Base-by-base conservation (phyloP, 2,797 vertebrate genomes). In the Hippocampus kuda region DNA sequence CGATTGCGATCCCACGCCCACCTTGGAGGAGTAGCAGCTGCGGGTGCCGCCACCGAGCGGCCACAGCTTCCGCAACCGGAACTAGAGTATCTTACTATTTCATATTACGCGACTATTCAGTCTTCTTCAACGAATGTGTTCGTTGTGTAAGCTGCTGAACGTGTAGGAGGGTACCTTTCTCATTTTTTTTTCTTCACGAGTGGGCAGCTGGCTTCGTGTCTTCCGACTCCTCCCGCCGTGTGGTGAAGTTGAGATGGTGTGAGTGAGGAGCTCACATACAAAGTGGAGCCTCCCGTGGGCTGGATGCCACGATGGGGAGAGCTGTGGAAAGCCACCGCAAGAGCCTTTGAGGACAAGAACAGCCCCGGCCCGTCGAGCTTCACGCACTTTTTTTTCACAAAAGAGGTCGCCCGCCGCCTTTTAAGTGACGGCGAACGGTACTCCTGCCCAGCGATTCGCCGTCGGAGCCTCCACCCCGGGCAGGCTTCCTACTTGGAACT, bases 171-270 rank as follows among this genome's bases (percentile, higher is more conserved):
- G 82, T 84, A 86, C 87, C 86, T 85, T 83, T 59, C 30, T 61
- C 59, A 0, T 18, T 60, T 20, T 60, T 59, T 60, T 60, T 41
- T 53, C 24, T 38, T n/a, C 49, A 11, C 5, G 48, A 38, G 51
- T 75, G 66, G 76, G 78, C 83, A 79, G 81, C 84, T 84, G 79
- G 75, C 77, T 85, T 75, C 79, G 80, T 81, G 77, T 77, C 65
- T 34, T 68, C 7, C 83, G 84, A 81, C 87, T 87, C 88, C 86
- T 86, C 86, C 87, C 82, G 86, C 65, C 74, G 72, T 77, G 77
- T 82, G 83, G 73, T 83, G 81, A 87, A 88, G 85, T 88, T 89
- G 79, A 77, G 78, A 74, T 76, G 87, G 73, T 80, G 77, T 78
- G 70, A 70, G 44, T 44, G 74, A 77, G 76, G 78, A 73, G 78